phyloP scores from a whole-genome alignment of 2,113 vertebrate genomes.

The Corapipo altera region DNA sequence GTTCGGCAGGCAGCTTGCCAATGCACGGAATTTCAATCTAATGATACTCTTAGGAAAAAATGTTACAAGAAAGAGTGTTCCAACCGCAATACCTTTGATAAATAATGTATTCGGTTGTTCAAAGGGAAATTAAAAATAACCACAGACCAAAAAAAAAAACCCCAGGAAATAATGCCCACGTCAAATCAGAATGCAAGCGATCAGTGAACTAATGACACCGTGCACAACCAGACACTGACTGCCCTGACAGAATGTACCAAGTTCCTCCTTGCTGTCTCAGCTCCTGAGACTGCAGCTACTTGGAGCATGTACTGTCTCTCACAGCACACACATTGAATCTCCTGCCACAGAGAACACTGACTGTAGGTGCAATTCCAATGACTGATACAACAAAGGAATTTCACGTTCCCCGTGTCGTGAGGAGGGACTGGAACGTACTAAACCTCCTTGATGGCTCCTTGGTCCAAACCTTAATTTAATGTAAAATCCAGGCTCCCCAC shows the following conservation, averaged over 20 bases:
- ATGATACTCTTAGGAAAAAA: constrained; percentile 31
- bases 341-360: neutral
- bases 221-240: neutral
- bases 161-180: neutral
- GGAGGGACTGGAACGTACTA: neutral
- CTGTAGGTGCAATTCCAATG: neutral
- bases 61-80: neutral
- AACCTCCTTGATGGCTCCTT: neutral
- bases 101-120: constrained; percentile 24
- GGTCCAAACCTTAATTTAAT: neutral
- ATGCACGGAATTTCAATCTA: neutral
- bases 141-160: neutral
- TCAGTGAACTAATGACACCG: neutral
- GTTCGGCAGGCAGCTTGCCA: neutral
- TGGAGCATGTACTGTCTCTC: neutral
- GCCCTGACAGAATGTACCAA: neutral
- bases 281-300: neutral
- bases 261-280: neutral
- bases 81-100: constrained; percentile 28
- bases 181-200: neutral
- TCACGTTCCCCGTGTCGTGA: accelerated
- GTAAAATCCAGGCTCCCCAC: neutral
- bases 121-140: constrained; percentile 39
- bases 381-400: neutral
- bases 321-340: neutral